These are phyloP conservation scores for Sigmodon hispidus DNA, from an alignment of 2,113 vertebrate species.

Conservation along the genomic window DNA sequence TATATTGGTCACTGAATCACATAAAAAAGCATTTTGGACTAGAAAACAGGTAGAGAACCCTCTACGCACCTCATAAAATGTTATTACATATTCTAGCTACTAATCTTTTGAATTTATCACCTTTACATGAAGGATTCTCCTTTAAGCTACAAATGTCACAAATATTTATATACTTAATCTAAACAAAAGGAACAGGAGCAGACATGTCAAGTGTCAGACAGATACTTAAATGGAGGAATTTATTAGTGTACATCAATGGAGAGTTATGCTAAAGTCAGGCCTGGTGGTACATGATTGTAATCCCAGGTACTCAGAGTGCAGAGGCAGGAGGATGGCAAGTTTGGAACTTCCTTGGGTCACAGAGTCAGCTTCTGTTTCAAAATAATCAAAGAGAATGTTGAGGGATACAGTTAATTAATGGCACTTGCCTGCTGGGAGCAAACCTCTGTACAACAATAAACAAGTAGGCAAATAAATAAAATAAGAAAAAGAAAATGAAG, in stretches of 20 bases:
- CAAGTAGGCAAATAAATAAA: neutral
- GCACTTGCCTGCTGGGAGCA: neutral
- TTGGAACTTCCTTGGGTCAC: neutral
- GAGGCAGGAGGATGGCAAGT: neutral
- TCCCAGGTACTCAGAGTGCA: neutral
- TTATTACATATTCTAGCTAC: neutral
- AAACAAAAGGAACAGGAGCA: neutral
- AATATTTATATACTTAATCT: conserved; percentile 16
- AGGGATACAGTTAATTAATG: neutral
- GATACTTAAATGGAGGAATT: neutral
- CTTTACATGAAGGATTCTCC: neutral
- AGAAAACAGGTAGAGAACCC: neutral
- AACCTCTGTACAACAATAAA: neutral
- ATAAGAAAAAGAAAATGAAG: neutral
- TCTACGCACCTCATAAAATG: neutral
- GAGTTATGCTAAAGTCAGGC: neutral
- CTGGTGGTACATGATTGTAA: neutral
- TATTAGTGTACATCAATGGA: neutral
- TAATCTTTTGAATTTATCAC: neutral
- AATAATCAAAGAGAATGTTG: neutral
- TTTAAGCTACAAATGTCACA: conserved; percentile 27
- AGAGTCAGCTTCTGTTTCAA: neutral
- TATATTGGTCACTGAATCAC: neutral
- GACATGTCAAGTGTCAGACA: neutral
- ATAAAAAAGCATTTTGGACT: neutral